phyloP scores from a whole-genome alignment of 2,888 invertebrate species.

The Hoplodrina ambigua region DNA sequence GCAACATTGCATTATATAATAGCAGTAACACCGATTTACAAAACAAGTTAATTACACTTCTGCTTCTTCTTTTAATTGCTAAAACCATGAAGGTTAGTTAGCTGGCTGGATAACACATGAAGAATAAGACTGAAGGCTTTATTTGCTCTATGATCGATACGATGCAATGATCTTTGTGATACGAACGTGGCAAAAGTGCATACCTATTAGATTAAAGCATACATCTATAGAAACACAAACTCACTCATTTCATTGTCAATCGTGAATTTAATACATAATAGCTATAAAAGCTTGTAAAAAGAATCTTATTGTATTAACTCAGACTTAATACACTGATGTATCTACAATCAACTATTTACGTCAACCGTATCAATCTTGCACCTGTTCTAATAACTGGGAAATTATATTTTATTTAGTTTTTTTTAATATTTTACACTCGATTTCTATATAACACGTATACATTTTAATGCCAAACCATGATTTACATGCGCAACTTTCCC shows the following conservation, averaged over 20 bases:
- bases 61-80: constrained; percentile 27
- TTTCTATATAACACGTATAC: too few relatives aligned
- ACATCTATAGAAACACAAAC: constrained; percentile 36
- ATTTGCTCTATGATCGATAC: background rate
- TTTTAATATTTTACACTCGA: constrained; percentile 12
- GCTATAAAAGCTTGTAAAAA: too few relatives aligned
- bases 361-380: constrained; percentile 68
- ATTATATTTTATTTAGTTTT: constrained; percentile 17
- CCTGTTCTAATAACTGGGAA: constrained; percentile 70
- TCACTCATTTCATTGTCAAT: constrained; percentile 47
- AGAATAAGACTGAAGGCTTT: background rate
- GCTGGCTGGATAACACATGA: constrained; percentile 7
- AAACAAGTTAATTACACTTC: constrained; percentile 47
- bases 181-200: background rate
- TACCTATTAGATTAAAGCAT: constrained; percentile 11
- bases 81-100: constrained; percentile 34
- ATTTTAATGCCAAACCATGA: background rate
- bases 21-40: constrained; percentile 47
- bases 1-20: constrained; percentile 58
- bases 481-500: constrained; percentile 2
- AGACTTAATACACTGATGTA: constrained; percentile 61
- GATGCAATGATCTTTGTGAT: background rate
- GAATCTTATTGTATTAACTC: constrained; percentile 67
- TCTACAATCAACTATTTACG: constrained; percentile 68
- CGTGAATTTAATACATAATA: constrained; percentile 35